A percentile compares a stretch with the other conserved stretches of the same genome.
Conservation (phyloP, 2,888 invertebrate species). For the Diaperis boleti region DNA sequence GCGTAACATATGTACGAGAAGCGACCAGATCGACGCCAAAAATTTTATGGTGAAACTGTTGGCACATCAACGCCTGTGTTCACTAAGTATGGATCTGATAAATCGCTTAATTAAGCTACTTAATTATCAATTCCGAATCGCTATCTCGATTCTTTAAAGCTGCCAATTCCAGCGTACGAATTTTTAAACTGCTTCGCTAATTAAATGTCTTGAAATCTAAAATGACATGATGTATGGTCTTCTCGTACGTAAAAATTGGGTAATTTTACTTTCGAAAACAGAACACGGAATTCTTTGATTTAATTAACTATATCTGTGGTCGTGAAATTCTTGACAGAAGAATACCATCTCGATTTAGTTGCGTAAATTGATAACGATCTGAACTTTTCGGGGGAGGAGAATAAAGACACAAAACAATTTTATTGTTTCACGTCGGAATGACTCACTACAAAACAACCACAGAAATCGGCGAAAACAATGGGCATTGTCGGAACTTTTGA, state of each 20-base stretch:
- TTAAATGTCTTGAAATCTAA: conserved; percentile 18
- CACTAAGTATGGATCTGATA: conserved; percentile 6
- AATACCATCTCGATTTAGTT: not conserved
- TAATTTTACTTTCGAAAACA: conserved; percentile 8
- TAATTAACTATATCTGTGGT: too few species aligned
- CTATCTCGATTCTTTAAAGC: not conserved
- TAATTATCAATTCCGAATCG: conserved; percentile 7
- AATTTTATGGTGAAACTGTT: too few species aligned
- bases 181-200: conserved; percentile 1
- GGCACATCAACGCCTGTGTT: too few species aligned
- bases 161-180: not conserved
- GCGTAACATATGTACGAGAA: too few species aligned
- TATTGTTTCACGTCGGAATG: not conserved
- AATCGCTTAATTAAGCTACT: conserved; percentile 11
- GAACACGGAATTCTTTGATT: not conserved
- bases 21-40: too few species aligned
- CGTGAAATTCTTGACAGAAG: conserved; percentile 2
- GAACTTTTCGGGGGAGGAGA: not conserved
- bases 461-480: not conserved
- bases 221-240: conserved; percentile 22
- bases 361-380: conserved; percentile 2
- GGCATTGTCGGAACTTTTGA: not conserved
- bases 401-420: not conserved
- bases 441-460: not conserved
- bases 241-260: not conserved